A percentile compares a stretch with the other conserved stretches of the same genome.
Evolutionary conservation across 2,113 vertebrate species (phyloP).

Genomic region (Leptosomus discolor): DNA sequence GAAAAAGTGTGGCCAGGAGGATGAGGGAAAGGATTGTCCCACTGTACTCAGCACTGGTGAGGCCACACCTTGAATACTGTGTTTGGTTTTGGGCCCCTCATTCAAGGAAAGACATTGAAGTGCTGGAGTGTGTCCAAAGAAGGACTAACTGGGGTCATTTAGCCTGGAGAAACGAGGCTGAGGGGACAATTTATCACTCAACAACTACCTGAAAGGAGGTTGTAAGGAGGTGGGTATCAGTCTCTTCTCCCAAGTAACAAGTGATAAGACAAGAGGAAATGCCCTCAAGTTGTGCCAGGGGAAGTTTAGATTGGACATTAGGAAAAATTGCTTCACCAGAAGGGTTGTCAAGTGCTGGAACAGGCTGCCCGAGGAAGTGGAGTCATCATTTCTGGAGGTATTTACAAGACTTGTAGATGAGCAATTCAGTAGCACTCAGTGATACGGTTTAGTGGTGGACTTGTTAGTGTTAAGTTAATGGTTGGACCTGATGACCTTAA

Average conservation of each 20-base stretch:
- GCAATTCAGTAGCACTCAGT: too few relatives aligned
- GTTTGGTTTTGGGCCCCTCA: background rate
- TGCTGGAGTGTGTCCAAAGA: background rate
- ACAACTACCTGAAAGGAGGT: background rate
- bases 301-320: background rate
- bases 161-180: background rate
- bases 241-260: background rate
- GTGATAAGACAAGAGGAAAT: background rate
- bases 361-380: background rate
- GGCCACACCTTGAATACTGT: background rate
- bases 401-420: background rate
- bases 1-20: too few relatives aligned
- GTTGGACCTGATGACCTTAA: background rate
- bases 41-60: background rate
- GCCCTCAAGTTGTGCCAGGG: background rate
- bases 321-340: background rate
- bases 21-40: too few relatives aligned
- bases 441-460: background rate
- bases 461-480: background rate
- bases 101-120: background rate
- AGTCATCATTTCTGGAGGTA: background rate
- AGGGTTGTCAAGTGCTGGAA: background rate
- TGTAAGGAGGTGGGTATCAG: background rate
- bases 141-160: background rate
- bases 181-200: background rate